Evolutionary conservation across 2,113 vertebrate genomes (phyloP).

Genomic region (Panthera tigris): DNA sequence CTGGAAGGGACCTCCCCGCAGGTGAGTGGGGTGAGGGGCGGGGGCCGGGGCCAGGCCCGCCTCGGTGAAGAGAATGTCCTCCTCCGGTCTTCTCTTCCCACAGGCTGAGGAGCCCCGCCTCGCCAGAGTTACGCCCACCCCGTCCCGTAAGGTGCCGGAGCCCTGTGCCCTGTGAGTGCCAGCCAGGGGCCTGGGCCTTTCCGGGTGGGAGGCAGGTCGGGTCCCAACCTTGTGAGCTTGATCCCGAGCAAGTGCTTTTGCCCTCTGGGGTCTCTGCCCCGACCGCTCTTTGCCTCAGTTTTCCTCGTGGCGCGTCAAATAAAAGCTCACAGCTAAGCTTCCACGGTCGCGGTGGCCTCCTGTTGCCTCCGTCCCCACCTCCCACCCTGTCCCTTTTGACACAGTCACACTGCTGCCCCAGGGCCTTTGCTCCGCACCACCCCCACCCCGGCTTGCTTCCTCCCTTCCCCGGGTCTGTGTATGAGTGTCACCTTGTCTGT

Average conservation of each 20-base stretch:
- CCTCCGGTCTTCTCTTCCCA: not conserved
- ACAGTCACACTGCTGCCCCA: not conserved
- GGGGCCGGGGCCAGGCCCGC: not conserved
- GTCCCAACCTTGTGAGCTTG: not conserved
- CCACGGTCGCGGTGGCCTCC: fast-evolving
- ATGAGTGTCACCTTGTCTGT: not conserved
- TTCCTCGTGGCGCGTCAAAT: not conserved
- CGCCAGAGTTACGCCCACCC: slow-evolving; percentile 89
- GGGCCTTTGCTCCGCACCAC: not conserved
- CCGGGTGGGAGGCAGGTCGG: not conserved
- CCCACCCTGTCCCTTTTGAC: not conserved
- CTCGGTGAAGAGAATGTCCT: fast-evolving
- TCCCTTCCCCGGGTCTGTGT: too few species aligned
- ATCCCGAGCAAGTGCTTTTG: fast-evolving
- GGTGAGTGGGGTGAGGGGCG: not conserved
- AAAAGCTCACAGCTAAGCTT: not conserved
- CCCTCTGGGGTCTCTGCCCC: not conserved
- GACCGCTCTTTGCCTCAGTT: not conserved
- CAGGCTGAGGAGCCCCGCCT: slow-evolving; percentile 87
- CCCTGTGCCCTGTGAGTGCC: slow-evolving; percentile 73
- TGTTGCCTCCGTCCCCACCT: too few species aligned
- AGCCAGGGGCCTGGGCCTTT: fast-evolving
- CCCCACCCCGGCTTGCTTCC: not conserved
- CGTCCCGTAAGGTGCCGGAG: slow-evolving; percentile 80
- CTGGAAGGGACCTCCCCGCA: slow-evolving; percentile 66